A percentile compares a stretch with the other conserved stretches of the same genome.
These are phyloP conservation scores for Odontamblyopus rebecca DNA, from an alignment of 2,797 vertebrate genomes.

Conservation along the genomic window DNA sequence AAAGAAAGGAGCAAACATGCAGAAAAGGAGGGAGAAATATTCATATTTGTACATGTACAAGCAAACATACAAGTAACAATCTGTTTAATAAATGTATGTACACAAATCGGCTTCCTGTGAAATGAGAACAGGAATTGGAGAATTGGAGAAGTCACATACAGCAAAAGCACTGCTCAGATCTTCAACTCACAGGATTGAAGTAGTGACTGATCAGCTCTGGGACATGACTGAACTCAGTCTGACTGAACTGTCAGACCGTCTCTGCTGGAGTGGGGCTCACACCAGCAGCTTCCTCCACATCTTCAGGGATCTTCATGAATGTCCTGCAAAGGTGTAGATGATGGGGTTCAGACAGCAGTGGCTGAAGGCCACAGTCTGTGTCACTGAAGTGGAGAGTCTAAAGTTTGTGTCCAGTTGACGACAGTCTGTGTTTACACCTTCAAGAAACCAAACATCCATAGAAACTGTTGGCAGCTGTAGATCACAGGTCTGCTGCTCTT, in stretches of 20 bases:
- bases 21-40: no score
- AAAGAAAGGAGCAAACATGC: no score
- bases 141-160: no score
- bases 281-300: conserved; percentile 56
- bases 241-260: conserved; percentile 21
- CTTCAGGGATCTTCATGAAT: conserved; percentile 64
- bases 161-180: neutral
- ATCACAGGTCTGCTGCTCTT: conserved; percentile 48
- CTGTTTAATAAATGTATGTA: neutral
- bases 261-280: neutral
- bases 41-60: no score
- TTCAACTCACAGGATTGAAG: conserved; percentile 45
- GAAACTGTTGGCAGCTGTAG: conserved; percentile 57
- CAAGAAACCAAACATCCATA: conserved; percentile 20
- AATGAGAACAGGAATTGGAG: conserved; percentile 2
- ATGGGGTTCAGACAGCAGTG: conserved; percentile 81
- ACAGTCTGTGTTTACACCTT: fast-evolving
- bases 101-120: neutral
- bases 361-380: conserved; percentile 65
- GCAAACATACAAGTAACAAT: no score
- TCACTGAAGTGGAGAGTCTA: conserved; percentile 38
- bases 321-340: conserved; percentile 76
- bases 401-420: neutral
- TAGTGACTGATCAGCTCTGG: conserved; percentile 47
- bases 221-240: conserved; percentile 55